Conservation (phyloP, 1,140 invertebrate species). For the Caenorhabditis briggsae region DNA sequence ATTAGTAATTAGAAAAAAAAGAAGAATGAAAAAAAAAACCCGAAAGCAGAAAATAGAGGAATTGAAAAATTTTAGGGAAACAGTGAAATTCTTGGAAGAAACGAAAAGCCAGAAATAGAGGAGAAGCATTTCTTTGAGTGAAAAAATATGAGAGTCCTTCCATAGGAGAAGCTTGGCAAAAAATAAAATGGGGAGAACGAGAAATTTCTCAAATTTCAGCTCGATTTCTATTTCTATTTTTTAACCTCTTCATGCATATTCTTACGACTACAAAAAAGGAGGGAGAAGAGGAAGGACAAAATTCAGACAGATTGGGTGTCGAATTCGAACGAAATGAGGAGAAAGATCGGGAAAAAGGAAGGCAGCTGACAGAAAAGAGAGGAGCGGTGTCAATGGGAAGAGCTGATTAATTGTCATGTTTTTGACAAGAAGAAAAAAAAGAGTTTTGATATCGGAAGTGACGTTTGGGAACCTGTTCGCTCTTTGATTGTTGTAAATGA, state of each 20-base stretch:
- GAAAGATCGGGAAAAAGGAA: not conserved
- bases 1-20: constrained; percentile 30
- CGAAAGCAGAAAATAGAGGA: not conserved
- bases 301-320: constrained; percentile 54
- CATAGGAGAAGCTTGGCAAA: constrained; percentile 4
- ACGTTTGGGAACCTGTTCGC: not conserved
- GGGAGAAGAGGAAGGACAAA: not conserved
- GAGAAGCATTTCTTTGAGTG: not conserved
- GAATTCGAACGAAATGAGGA: constrained; percentile 24
- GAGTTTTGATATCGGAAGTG: constrained; percentile 15
- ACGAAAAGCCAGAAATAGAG: not conserved
- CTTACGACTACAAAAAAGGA: not conserved
- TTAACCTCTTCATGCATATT: constrained; percentile 6
- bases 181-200: not conserved
- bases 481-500: no score
- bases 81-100: constrained; percentile 6
- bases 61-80: not conserved
- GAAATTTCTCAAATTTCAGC: constrained; percentile 56
- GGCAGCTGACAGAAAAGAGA: constrained; percentile 31
- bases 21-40: not conserved
- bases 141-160: constrained; percentile 35
- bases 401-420: constrained; percentile 48
- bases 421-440: not conserved
- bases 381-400: constrained; percentile 29
- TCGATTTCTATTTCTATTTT: constrained; percentile 55